Evolutionary conservation across 2,797 vertebrate species (phyloP).

Genomic region (Darevskia nairensis): DNA sequence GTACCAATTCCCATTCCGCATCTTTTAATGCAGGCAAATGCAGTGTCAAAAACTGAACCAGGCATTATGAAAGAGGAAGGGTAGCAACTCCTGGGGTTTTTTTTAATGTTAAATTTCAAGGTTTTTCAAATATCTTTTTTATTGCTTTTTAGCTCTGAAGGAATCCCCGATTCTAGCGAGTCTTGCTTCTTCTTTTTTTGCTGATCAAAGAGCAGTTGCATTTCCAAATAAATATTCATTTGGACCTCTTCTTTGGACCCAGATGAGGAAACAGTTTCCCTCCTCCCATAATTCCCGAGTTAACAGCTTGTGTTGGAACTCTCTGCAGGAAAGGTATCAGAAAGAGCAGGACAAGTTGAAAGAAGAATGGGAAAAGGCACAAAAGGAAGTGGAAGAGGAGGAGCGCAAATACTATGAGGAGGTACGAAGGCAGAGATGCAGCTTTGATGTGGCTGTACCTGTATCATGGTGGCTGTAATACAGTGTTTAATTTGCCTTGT

Average conservation of each 20-base stretch:
- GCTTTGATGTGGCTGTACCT: not conserved
- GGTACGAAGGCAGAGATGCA: conserved; percentile 76
- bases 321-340: conserved; percentile 90
- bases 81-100: not conserved
- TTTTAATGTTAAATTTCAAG: too few relatives aligned
- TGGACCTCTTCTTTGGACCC: not conserved
- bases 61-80: not conserved
- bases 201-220: not conserved
- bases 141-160: not conserved
- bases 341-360: conserved; percentile 95
- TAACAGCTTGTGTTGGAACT: conserved; percentile 27
- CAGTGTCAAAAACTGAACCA: not conserved
- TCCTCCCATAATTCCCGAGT: not conserved
- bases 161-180: not conserved
- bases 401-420: conserved; percentile 95
- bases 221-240: not conserved
- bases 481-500: not conserved
- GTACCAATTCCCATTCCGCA: too few relatives aligned
- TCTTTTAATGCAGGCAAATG: too few relatives aligned
- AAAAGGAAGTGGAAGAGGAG: conserved; percentile 95
- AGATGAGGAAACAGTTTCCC: not conserved
- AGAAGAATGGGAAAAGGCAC: conserved; percentile 96
- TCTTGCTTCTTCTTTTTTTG: too few relatives aligned
- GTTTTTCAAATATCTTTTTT: too few relatives aligned
- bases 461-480: not conserved